These are phyloP conservation scores for Merops nubicus DNA, from an alignment of 2,113 vertebrate genomes.

Conservation along the genomic window DNA sequence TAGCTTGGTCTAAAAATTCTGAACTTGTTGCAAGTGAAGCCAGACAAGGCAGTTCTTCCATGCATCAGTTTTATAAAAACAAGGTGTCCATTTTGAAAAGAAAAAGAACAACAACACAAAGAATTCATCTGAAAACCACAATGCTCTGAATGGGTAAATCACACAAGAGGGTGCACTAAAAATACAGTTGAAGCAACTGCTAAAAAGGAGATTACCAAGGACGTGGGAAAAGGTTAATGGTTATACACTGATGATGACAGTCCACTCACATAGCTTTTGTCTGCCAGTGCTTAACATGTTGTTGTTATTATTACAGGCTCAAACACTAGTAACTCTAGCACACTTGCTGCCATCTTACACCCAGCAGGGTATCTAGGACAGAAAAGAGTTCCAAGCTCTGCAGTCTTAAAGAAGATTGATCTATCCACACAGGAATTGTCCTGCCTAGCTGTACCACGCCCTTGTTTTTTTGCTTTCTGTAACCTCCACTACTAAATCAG, in stretches of 20 bases:
- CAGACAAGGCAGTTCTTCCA: not conserved
- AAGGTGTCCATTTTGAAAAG: not conserved
- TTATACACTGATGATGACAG: not conserved
- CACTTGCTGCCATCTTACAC: slow-evolving; percentile 77
- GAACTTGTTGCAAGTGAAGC: not conserved
- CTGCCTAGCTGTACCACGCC: not conserved
- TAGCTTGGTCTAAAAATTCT: not conserved
- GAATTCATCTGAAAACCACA: not conserved
- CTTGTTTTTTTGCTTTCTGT: not conserved
- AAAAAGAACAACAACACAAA: not conserved
- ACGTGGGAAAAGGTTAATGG: slow-evolving; percentile 24
- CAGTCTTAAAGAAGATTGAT: not conserved
- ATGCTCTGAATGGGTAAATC: not conserved
- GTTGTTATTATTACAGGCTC: slow-evolving; percentile 1
- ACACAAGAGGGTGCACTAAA: not conserved
- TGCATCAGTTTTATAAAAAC: not conserved
- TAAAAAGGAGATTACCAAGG: not conserved
- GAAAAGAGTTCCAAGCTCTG: slow-evolving; percentile 68
- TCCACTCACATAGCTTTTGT: not conserved
- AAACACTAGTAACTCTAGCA: slow-evolving; percentile 70
- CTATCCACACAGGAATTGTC: not conserved
- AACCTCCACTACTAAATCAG: not conserved
- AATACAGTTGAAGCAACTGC: not conserved
- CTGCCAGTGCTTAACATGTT: not conserved
- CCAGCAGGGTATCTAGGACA: slow-evolving; percentile 80